Conservation (phyloP, 2,113 vertebrate genomes). For the Aptenodytes forsteri region DNA sequence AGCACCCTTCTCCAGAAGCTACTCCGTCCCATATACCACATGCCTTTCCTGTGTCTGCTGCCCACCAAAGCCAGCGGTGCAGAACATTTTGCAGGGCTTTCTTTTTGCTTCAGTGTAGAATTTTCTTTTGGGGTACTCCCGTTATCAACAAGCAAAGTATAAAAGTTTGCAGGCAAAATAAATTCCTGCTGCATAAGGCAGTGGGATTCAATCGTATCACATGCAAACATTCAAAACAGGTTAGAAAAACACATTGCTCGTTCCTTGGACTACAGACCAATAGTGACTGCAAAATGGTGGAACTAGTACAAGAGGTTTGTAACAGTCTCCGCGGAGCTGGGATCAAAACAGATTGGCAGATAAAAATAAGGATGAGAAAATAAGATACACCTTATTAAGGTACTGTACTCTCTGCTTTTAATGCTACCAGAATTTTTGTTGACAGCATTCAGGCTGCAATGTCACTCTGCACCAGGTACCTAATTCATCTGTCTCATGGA, state of each 20-base stretch:
- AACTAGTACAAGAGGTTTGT: background rate
- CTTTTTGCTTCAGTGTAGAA: background rate
- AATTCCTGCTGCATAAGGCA: background rate
- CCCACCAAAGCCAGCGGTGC: background rate
- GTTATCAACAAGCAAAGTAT: background rate
- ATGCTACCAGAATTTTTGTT: background rate
- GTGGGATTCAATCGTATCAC: background rate
- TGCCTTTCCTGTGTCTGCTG: background rate
- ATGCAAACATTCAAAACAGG: background rate
- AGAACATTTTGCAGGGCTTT: background rate
- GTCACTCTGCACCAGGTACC: background rate
- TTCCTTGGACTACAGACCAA: background rate
- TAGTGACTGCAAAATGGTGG: background rate
- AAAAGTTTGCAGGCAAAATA: background rate
- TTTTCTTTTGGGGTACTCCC: background rate
- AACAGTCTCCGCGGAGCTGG: slow-evolving; percentile 15
- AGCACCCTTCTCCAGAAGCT: background rate
- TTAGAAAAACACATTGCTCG: background rate
- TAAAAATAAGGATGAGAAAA: background rate
- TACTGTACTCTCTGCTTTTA: background rate
- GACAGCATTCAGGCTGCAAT: background rate
- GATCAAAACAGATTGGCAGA: background rate
- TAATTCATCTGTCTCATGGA: background rate
- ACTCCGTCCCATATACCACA: background rate
- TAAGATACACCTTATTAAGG: background rate